Percentiles rank a stretch among this genome's conserved stretches.
These are phyloP conservation scores for Caenorhabditis virilis DNA, from an alignment of 2,888 invertebrate species.

Conservation along the genomic window DNA sequence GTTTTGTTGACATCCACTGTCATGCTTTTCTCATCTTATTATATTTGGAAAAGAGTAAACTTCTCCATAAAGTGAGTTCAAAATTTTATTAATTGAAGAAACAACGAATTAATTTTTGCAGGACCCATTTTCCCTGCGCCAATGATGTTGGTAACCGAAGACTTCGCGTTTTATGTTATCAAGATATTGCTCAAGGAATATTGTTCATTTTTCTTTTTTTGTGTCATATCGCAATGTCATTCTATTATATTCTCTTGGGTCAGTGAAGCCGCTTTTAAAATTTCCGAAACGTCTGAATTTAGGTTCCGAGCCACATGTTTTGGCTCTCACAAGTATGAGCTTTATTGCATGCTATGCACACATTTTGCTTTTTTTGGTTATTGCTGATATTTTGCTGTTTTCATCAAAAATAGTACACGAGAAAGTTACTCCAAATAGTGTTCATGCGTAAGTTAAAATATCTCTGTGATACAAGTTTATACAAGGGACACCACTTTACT, in stretches of 20 bases:
- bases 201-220: slow-evolving; percentile 44
- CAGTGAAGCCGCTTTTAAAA: not conserved
- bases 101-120: slow-evolving; percentile 4
- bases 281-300: slow-evolving; percentile 10
- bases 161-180: slow-evolving; percentile 33
- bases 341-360: slow-evolving; percentile 50
- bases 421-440: slow-evolving; percentile 18
- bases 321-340: slow-evolving; percentile 43
- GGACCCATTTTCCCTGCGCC: slow-evolving; percentile 12
- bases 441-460: slow-evolving; percentile 26
- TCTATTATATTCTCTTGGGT: slow-evolving; percentile 48
- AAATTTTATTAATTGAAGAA: not conserved
- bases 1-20: slow-evolving; percentile 34
- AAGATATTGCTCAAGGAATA: slow-evolving; percentile 40
- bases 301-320: slow-evolving; percentile 46
- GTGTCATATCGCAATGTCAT: slow-evolving; percentile 46
- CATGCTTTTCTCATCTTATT: slow-evolving; percentile 42
- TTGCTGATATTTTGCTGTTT: slow-evolving; percentile 26
- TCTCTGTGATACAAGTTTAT: too few species aligned
- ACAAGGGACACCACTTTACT: too few species aligned
- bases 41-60: slow-evolving; percentile 44
- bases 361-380: slow-evolving; percentile 34
- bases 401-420: slow-evolving; percentile 12
- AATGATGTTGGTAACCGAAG: slow-evolving; percentile 30
- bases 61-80: slow-evolving; percentile 31